A percentile compares a stretch with the other conserved stretches of the same genome.
Evolutionary conservation across 2,113 vertebrate species (phyloP).

Genomic region (Cnemophilus loriae): DNA sequence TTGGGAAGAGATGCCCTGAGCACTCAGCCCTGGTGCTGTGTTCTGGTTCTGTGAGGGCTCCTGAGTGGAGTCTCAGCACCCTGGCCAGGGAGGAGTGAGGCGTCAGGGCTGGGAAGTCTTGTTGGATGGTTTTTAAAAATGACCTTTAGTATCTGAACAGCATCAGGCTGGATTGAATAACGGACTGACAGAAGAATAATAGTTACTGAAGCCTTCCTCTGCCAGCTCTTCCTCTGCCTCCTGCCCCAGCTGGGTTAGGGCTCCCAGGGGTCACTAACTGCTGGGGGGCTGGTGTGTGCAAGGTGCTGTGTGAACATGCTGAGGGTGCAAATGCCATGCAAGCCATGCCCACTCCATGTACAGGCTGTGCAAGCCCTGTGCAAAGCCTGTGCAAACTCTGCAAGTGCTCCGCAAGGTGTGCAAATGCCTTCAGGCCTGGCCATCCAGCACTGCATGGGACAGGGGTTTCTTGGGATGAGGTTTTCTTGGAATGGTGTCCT

Average conservation of each 20-base stretch:
- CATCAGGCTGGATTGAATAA: neutral
- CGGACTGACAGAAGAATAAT: neutral
- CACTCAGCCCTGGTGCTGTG: neutral
- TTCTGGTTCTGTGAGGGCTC: neutral
- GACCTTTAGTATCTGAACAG: neutral
- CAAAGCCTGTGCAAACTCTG: neutral
- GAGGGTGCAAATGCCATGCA: neutral
- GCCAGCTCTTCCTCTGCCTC: neutral
- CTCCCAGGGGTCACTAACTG: accelerated
- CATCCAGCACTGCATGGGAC: too few relatives aligned
- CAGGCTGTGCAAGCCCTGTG: neutral
- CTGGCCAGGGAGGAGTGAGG: neutral
- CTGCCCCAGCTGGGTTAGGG: neutral
- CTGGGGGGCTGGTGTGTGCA: neutral
- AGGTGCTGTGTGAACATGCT: accelerated
- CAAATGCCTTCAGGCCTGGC: neutral
- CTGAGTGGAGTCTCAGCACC: accelerated
- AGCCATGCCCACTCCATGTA: accelerated
- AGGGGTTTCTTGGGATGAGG: neutral
- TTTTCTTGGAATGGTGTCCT: neutral
- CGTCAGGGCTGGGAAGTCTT: neutral
- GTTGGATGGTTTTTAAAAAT: neutral
- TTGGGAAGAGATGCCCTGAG: neutral
- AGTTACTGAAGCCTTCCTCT: neutral
- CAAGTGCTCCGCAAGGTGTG: neutral